Conservation (phyloP, 1,140 invertebrate species). For the Achatina immaculata region DNA sequence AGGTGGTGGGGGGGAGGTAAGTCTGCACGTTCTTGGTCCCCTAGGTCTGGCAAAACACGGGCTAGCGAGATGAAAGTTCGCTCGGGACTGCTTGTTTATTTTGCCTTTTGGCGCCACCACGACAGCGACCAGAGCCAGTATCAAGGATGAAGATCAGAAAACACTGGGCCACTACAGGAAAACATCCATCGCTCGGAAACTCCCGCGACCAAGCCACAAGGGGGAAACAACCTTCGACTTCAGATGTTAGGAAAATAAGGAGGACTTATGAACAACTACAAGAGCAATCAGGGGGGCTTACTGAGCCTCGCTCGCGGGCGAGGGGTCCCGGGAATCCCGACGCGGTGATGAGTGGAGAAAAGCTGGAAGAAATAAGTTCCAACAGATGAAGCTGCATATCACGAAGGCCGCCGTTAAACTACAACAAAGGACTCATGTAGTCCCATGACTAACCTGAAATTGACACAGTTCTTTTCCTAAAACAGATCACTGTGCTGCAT, state of each 20-base stretch:
- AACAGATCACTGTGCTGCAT: too few relatives aligned
- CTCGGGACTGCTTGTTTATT: constrained; percentile 13
- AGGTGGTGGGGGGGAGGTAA: neutral
- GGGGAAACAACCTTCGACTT: neutral
- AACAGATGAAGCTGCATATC: too few relatives aligned
- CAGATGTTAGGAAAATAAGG: neutral
- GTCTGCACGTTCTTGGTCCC: neutral
- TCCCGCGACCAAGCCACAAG: neutral
- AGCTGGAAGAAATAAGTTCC: too few relatives aligned
- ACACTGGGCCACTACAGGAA: neutral
- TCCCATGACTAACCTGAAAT: too few relatives aligned
- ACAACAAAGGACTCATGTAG: too few relatives aligned
- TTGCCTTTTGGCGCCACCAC: neutral
- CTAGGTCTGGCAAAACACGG: constrained; percentile 8
- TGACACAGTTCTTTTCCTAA: too few relatives aligned
- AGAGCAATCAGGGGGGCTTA: too few relatives aligned
- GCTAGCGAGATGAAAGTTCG: neutral
- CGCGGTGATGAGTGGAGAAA: too few relatives aligned
- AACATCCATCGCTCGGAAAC: neutral
- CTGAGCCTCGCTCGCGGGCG: too few relatives aligned
- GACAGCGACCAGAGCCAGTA: neutral
- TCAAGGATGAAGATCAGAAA: constrained; percentile 25
- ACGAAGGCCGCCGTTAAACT: too few relatives aligned
- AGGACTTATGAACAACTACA: neutral
- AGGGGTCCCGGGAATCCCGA: too few relatives aligned